phyloP scores from a whole-genome alignment of 2,113 vertebrate species.

The Blennius ocellaris region DNA sequence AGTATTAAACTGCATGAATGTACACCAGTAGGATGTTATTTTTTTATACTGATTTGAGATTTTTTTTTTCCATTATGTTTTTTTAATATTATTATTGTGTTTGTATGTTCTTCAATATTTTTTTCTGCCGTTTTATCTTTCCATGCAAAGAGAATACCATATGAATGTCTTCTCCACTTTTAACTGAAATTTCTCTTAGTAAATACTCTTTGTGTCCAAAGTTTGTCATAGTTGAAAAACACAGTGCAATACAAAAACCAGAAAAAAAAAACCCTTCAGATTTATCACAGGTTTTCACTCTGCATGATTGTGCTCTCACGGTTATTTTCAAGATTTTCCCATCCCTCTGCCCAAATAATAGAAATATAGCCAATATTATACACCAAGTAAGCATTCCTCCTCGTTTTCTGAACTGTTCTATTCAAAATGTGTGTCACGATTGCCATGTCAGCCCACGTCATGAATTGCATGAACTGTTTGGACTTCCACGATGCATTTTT shows the following conservation, averaged over 20 bases:
- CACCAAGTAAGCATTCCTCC: constrained; percentile 8
- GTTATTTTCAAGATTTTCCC: constrained; percentile 20
- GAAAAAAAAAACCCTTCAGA: constrained; percentile 17
- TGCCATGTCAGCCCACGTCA: constrained; percentile 50
- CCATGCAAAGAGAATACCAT: constrained; percentile 38
- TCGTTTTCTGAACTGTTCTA: constrained; percentile 19
- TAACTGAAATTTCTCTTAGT: constrained; percentile 1
- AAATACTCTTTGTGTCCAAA: constrained; percentile 56
- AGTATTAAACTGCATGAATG: constrained; percentile 59
- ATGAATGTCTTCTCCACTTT: constrained; percentile 30
- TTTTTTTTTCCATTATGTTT: background rate
- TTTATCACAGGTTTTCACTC: constrained; percentile 37
- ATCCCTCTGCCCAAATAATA: background rate
- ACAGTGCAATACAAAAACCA: background rate
- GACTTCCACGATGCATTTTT: constrained; percentile 53
- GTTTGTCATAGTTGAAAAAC: constrained; percentile 35
- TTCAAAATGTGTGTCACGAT: constrained; percentile 43
- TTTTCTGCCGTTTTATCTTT: constrained; percentile 22
- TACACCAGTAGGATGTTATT: constrained; percentile 46
- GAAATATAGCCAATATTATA: constrained; percentile 19
- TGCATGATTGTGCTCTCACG: constrained; percentile 56
- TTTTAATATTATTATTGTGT: background rate
- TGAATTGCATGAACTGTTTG: constrained; percentile 77
- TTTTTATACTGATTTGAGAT: constrained; percentile 31
- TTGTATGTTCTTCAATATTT: background rate